Base-by-base conservation (phyloP, 2,888 invertebrate species). In the Chrysolina americana region DNA sequence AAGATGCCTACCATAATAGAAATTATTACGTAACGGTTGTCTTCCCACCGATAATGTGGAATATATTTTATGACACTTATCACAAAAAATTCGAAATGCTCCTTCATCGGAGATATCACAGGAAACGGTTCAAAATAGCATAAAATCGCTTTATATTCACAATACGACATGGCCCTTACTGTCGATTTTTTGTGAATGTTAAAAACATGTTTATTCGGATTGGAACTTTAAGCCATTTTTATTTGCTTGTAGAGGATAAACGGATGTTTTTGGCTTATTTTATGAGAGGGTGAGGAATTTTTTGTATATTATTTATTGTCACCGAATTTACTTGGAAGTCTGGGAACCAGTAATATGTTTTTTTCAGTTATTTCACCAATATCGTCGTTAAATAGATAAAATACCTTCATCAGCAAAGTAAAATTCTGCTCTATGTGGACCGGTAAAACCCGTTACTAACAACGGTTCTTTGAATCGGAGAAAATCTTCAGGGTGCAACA, bases 101-200 rank as follows among this genome's bases (percentile, higher is more conserved):
- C 13, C 19, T 17, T 15, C 2, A 19, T 53, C 68, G 68, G 68
- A 23, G 21, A 19, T 53, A 68, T 68, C 68, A 68, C 44, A 68
- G 68, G 36, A 41, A 36, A 68, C 21, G 41, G 53, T 68, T 56
- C 28, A 10, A 59, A 59, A 59, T 59, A 36, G 69, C 69, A 69
- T 76, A 71, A 71, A 76, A 74, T 71, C 68, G 59, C 48, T 63
- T 44, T 53, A 68, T 69, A 65, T 73, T 76, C 23, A 44, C 44
- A 28, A 41, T 28, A 69, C 69, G 44, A 56, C 62, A 71, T 41
- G 73, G 64, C 65, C 65, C 23, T 76, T 69, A 62, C 17, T 50
- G 65, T 73, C 66, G n/a, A 64, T 63, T 76, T 74, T 76, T 76
- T 76, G 68, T 66, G 68, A 69, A 62, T 64, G 44, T 62, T 69